Base-by-base conservation (phyloP, 2,888 invertebrate genomes). In the Cacoxenus indagator region DNA sequence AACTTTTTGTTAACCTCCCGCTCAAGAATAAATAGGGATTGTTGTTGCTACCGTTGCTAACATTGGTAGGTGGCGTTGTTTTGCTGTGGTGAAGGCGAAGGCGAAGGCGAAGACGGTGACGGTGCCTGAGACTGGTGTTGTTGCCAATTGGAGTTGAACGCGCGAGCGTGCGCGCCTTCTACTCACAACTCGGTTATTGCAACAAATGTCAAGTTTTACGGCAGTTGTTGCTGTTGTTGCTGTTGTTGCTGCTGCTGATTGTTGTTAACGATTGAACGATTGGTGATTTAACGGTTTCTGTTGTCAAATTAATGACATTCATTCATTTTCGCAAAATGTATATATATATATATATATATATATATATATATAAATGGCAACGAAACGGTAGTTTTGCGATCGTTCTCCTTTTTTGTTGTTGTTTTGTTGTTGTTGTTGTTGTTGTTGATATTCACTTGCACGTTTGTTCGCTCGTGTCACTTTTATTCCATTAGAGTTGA, bases 291-390 rank as follows among this genome's bases (percentile, higher is more conserved):
- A 81, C 80, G 83, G 78, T 81, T 81, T 78, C 82, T 82, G 80
- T 81, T 81, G 80, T 84, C 84, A 85, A 84, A 84, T 85, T 84
- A 84, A 85, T 85, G 85, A 78, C 83, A 85, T 85, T 84, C 84
- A 83, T 84, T 85, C 84, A 83, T 77, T 83, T 62, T 62, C 29
- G 57, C 67, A 78, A 74, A n/a, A 67, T 72, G 72, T 71, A 61
- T 24, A 61, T 70, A 71, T 73, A 64, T 73, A 80, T n/a, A n/a
- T n/a, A n/a, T n/a, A n/a, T n/a, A n/a, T n/a, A n/a, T n/a, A n/a
- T n/a, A n/a, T n/a, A n/a, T n/a, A n/a, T n/a, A n/a, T n/a, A n/a
- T n/a, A n/a, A n/a, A n/a, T n/a, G n/a, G n/a, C n/a, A n/a, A n/a
- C n/a, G n/a, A n/a, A 76, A 78, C 83, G 83, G 83, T 81, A 82